These are phyloP conservation scores for Paracanthobrama guichenoti DNA, from an alignment of 2,113 vertebrate genomes.

Conservation along the genomic window DNA sequence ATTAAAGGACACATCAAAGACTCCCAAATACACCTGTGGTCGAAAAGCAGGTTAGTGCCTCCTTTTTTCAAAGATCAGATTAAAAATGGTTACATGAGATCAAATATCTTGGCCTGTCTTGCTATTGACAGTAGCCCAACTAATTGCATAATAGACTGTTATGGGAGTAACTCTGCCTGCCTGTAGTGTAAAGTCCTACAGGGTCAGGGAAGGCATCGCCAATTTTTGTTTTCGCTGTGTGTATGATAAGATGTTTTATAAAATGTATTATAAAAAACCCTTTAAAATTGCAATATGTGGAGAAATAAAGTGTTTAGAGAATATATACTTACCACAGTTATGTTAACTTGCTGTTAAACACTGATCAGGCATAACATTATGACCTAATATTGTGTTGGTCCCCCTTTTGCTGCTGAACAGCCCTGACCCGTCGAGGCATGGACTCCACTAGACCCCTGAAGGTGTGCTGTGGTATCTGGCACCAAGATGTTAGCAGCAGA, in stretches of 20 bases:
- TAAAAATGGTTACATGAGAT: neutral
- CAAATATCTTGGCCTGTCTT: neutral
- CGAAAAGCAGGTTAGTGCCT: neutral
- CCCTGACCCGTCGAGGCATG: no score
- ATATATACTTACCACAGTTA: no score
- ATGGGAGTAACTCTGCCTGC: neutral
- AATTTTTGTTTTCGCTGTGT: neutral
- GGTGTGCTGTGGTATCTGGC: no score
- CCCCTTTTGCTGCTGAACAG: no score
- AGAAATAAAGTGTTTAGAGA: no score
- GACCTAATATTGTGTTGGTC: no score
- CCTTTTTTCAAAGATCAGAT: neutral
- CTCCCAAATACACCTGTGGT: neutral
- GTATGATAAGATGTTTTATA: neutral
- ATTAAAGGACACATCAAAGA: constrained; percentile 3
- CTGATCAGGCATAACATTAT: no score
- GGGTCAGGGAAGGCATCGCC: neutral
- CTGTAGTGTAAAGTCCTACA: neutral
- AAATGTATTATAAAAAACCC: no score
- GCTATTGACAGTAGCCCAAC: neutral
- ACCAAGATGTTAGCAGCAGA: no score
- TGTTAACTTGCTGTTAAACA: no score
- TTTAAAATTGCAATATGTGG: no score
- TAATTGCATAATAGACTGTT: constrained; percentile 22
- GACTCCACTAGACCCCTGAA: no score